Base-by-base conservation (phyloP, 2,888 invertebrate species). In the Crioceris asparagi region DNA sequence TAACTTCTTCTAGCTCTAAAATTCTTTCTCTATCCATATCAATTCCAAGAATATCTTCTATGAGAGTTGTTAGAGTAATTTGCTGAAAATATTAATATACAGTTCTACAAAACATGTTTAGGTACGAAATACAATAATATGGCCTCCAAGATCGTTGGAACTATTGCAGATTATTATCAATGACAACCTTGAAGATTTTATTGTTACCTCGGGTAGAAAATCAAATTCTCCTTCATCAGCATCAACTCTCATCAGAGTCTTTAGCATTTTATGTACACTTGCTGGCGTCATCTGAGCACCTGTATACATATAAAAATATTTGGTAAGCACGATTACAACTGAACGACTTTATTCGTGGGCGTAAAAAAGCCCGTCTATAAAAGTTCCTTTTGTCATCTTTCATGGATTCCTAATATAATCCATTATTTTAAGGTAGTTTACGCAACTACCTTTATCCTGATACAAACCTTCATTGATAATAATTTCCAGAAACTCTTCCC, bases 31-130 rank as follows among this genome's bases (percentile, higher is more conserved):
- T 48, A 6, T 53, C 46, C 46, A 68, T 66, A 39, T 67, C 67
- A 32, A 74, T 65, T 2, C 74, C 74, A 42, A 74, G 57, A 36
- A 74, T 66, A 40, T 67, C 62, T 15, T 61, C 61, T 7, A 67
- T 52, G 4, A 74, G 17, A 23, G 14, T 12, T 23, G 21, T 15
- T 8, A 23, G 23, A 10, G 8, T 7, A 6, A 33, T 33, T 2
- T 14, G 14, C 25, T 32, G 19, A 16, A 32, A 32, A 4, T 2
- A 8, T 5, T 16, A 7, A 31, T 10, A 29, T 4, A 10, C 44
- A n/a, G n/a, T n/a, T n/a, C n/a, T n/a, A n/a, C n/a, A n/a, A n/a
- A n/a, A n/a, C n/a, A n/a, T n/a, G n/a, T n/a, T n/a, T n/a, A n/a
- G n/a, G n/a, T n/a, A n/a, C n/a, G n/a, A n/a, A n/a, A n/a, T n/a